Evolutionary conservation across 1,140 invertebrate species (phyloP), one percentile per base, ranked within the genome.

Genomic region (Heliconius nattereri): DNA sequence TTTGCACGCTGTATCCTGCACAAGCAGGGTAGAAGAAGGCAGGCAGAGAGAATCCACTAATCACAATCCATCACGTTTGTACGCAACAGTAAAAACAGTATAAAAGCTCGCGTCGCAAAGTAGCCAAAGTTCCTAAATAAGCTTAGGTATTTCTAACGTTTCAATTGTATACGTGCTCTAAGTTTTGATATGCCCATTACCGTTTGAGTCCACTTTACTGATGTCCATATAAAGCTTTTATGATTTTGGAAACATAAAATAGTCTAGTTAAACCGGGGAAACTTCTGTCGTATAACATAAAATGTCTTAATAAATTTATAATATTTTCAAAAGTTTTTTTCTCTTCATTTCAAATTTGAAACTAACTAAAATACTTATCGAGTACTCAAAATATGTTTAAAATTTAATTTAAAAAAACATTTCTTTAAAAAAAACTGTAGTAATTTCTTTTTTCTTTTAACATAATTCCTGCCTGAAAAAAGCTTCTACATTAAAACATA

Each of bases 51-150:
- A 35, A 6, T 6, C 32, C 20, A 54, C 23, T 60, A 60, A 60
- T 60, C n/a, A 26, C 37, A 29, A 23, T 76, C 57, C 32, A 57
- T 76, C 75, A 76, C 75, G 75, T 76, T 40, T 23, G 40, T 70
- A 60, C 57, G 54, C 66, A 76, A 40, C 66, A 76, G 66, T 76
- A 76, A 76, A 76, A 76, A 49, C 66, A 76, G 57, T 66, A 45
- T 66, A 76, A 76, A 45, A 35, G 49, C 40, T 26, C 35, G 75
- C 35, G 75, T 76, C 23, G 66, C 60, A 45, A 29, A 23, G 37
- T 40, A 60, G 20, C 8, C 35, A 66, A 76, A 76, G 11, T 76
- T 76, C 45, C 40, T 35, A 32, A 57, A 76, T 76, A 76, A 70
- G 40, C 57, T 26, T 76, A 70, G 7, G 75, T 37, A 60, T 60